Base-by-base conservation (phyloP, 2,888 invertebrate genomes). In the Idaea dimidiata region DNA sequence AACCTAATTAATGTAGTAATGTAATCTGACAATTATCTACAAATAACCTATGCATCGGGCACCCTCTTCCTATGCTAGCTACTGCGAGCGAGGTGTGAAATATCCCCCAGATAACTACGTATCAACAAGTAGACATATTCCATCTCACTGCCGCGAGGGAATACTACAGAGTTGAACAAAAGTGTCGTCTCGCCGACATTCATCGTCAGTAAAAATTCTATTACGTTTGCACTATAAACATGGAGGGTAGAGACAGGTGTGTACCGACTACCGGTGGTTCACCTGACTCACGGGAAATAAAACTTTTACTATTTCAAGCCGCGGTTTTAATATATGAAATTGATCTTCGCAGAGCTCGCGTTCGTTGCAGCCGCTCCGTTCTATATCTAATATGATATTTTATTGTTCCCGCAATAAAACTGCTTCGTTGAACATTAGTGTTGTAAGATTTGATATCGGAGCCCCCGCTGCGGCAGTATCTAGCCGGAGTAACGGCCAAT, bases 241-340 rank as follows among this genome's bases (percentile, higher is more conserved):
- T 77, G 70, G 64, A 69, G 63, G 65, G 59, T 62, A 56, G 55
- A 57, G 54, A 0, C 66, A 54, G 57, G 66, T 63, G 62, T 65
- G 64, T 61, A 65, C 57, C 61, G 61, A 58, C 59, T 43, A 59
- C 54, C 63, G 62, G 57, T 62, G 62, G 54, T 54, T 63, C 79
- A 76, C 76, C 77, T 75, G 76, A 68, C 83, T 76, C 81, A 62
- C 67, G 85, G 83, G 81, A 84, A 84, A 84, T 85, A 84, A 82
- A 86, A 85, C 74, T 83, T 84, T 85, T 81, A 83, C 78, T 78
- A 79, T 80, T 81, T 73, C 73, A 78, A 78, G 72, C 72, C 62
- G 70, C 72, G 72, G 67, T 64, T 76, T 81, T 85, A 79, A 83
- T 83, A 83, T 80, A 76, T 77, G 74, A 70, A 78, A 82, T 82